These are phyloP conservation scores for Aphelinus certus DNA, from an alignment of 1,140 invertebrate species.

Conservation along the genomic window DNA sequence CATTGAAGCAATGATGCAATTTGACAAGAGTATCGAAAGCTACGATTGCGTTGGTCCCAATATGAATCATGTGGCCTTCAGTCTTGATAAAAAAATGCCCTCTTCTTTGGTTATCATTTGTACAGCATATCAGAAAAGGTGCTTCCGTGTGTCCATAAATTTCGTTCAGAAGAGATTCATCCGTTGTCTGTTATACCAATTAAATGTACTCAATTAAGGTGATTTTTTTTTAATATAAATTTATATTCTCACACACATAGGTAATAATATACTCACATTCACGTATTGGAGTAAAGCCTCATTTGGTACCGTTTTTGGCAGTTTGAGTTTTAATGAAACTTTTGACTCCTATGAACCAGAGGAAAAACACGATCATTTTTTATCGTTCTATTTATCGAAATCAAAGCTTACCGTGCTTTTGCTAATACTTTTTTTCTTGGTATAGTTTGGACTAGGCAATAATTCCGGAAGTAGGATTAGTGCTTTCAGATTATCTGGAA, in stretches of 20 bases:
- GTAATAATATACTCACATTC: conserved; percentile 9
- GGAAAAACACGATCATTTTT: background rate
- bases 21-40: conserved; percentile 36
- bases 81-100: conserved; percentile 32
- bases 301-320: conserved; percentile 29
- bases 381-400: too few species aligned
- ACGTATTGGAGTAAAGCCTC: conserved; percentile 35
- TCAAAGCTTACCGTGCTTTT: too few species aligned
- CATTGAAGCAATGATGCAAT: conserved; percentile 36
- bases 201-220: too few species aligned
- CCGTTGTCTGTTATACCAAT: background rate
- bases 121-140: conserved; percentile 25
- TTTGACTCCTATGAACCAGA: conserved; percentile 5
- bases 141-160: conserved; percentile 13
- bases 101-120: conserved; percentile 18
- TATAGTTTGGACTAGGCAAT: conserved; percentile 41
- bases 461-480: conserved; percentile 38
- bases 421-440: conserved; percentile 30
- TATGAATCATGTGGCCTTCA: conserved; percentile 29
- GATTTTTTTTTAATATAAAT: too few species aligned
- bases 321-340: conserved; percentile 18
- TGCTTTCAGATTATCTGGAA: conserved; percentile 41
- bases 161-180: conserved; percentile 11
- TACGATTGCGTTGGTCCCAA: conserved; percentile 4
- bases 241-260: too few species aligned